Conservation (phyloP, 2,113 vertebrate species). For the Notothenia rossii region DNA sequence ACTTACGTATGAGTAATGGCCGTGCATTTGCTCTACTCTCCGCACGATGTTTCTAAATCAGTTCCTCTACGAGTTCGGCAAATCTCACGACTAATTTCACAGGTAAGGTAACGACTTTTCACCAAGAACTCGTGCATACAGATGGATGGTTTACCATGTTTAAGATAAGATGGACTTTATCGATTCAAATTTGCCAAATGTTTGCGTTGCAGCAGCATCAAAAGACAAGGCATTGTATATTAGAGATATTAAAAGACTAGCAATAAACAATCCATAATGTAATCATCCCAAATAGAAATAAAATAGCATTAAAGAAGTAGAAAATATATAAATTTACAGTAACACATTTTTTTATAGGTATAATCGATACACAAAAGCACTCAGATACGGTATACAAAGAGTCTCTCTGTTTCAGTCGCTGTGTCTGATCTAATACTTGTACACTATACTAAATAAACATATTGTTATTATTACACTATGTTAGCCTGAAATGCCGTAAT, state of each 20-base stretch:
- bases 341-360: too few relatives aligned
- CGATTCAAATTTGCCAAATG: too few relatives aligned
- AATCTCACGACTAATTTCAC: slow-evolving; percentile 46
- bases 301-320: too few relatives aligned
- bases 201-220: too few relatives aligned
- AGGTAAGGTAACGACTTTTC: slow-evolving; percentile 25
- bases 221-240: too few relatives aligned
- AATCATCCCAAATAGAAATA: too few relatives aligned
- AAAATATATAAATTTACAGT: too few relatives aligned
- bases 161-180: too few relatives aligned
- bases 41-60: slow-evolving; percentile 48
- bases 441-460: slow-evolving; percentile 3
- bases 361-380: not conserved
- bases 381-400: slow-evolving; percentile 23
- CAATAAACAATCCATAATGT: too few relatives aligned
- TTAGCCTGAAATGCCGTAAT: slow-evolving; percentile 53
- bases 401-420: slow-evolving; percentile 17
- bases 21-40: slow-evolving; percentile 43
- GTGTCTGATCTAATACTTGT: slow-evolving; percentile 47
- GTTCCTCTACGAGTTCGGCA: slow-evolving; percentile 26
- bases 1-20: slow-evolving; percentile 77
- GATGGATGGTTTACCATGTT: not conserved
- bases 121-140: slow-evolving; percentile 19
- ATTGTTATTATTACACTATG: not conserved
- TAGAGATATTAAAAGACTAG: too few relatives aligned